These are phyloP conservation scores for Chromis chromis DNA, from an alignment of 2,797 vertebrate species.

Conservation along the genomic window DNA sequence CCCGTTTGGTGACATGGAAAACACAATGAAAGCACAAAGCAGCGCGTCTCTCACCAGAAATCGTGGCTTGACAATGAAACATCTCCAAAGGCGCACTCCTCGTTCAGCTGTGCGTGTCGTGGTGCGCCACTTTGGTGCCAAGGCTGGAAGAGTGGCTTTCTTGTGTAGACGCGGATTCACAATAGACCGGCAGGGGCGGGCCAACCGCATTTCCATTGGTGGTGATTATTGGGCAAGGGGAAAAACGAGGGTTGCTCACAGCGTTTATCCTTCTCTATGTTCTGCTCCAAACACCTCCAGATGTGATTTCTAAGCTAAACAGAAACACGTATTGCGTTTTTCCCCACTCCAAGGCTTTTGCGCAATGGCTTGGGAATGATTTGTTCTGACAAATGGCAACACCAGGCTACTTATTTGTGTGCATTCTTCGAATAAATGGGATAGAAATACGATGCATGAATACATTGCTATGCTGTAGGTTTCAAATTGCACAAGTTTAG, in stretches of 20 bases:
- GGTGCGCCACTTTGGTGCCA: conserved; percentile 79
- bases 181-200: conserved; percentile 78
- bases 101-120: conserved; percentile 62
- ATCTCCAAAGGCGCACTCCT: conserved; percentile 68
- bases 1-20: background rate
- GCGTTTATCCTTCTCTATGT: conserved; percentile 54
- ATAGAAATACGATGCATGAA: conserved; percentile 9
- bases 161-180: conserved; percentile 69
- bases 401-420: background rate
- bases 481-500: conserved; percentile 18
- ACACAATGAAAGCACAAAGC: too few relatives aligned
- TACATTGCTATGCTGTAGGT: background rate
- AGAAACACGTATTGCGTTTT: background rate
- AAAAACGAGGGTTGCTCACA: conserved; percentile 51
- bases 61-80: conserved; percentile 42
- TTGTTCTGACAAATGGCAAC: conserved; percentile 19
- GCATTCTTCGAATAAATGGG: background rate
- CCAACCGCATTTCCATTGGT: conserved; percentile 64
- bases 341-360: background rate
- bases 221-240: conserved; percentile 67
- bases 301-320: background rate
- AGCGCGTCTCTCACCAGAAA: conserved; percentile 70
- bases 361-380: conserved; percentile 8
- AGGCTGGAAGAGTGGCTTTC: conserved; percentile 75
- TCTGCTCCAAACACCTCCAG: conserved; percentile 24